Conservation (phyloP, 1,140 invertebrate species). For the Solenopsis fugax region DNA sequence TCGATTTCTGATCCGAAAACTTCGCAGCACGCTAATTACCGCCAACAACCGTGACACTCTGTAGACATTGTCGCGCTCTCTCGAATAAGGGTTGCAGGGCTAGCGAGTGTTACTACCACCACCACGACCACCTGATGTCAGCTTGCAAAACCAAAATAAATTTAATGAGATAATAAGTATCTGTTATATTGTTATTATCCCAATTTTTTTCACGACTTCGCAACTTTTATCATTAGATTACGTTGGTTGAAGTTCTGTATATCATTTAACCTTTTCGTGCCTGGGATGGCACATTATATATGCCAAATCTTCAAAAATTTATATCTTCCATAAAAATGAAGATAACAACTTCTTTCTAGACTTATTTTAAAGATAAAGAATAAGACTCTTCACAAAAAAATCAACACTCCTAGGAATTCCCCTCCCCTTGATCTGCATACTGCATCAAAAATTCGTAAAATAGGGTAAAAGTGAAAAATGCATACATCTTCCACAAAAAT, state of each 20-base stretch:
- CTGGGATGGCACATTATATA: no score
- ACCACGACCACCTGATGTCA: not conserved
- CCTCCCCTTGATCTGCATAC: no score
- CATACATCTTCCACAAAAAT: no score
- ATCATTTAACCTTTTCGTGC: not conserved
- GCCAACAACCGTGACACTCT: conserved; percentile 13
- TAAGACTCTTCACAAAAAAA: no score
- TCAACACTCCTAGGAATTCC: no score
- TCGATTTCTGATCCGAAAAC: conserved; percentile 57
- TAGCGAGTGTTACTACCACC: not conserved
- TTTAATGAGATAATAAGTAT: not conserved
- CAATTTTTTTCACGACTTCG: not conserved
- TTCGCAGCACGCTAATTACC: conserved; percentile 45
- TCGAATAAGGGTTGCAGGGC: not conserved
- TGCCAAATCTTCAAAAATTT: no score
- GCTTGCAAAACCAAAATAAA: not conserved
- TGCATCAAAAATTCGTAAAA: no score
- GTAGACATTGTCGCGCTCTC: conserved; percentile 31
- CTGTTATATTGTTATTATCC: not conserved
- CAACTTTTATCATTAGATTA: not conserved
- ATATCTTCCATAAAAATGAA: no score
- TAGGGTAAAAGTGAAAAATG: no score
- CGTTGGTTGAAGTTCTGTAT: not conserved
- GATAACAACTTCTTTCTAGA: no score
- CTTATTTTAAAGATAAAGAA: no score